phyloP scores from a whole-genome alignment of 2,888 invertebrate genomes.

The Hypolimnas misippus region DNA sequence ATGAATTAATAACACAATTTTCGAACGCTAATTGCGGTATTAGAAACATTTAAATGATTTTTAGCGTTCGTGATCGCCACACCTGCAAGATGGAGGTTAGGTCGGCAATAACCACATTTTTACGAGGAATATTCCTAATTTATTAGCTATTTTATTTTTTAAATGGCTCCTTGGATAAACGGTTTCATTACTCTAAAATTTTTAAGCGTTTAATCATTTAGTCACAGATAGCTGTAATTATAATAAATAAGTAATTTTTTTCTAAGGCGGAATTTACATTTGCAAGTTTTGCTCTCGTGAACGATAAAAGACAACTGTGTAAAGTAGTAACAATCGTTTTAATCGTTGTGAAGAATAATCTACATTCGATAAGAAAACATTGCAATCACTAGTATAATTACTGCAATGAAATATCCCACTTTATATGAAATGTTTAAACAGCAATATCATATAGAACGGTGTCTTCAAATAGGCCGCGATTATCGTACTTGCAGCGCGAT shows the following conservation, averaged over 20 bases:
- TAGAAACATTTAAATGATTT: constrained; percentile 19
- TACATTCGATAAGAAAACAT: too few species aligned
- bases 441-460: background rate
- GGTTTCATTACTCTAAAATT: constrained; percentile 12
- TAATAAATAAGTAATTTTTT: background rate
- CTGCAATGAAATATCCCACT: too few species aligned
- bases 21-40: constrained; percentile 14
- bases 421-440: too few species aligned
- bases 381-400: too few species aligned
- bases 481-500: constrained; percentile 38
- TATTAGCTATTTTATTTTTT: constrained; percentile 32
- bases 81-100: constrained; percentile 33
- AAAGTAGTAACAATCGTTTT: too few species aligned
- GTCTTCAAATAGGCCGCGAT: constrained; percentile 35
- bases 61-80: constrained; percentile 29
- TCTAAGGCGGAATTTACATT: too few species aligned
- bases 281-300: too few species aligned
- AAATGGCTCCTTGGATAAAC: constrained; percentile 19
- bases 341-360: too few species aligned
- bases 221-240: background rate
- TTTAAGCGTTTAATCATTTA: constrained; percentile 7
- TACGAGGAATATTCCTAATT: constrained; percentile 30
- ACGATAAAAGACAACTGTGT: too few species aligned
- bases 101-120: constrained; percentile 32
- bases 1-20: constrained; percentile 7